A percentile compares a stretch with the other conserved stretches of the same genome.
Conservation (phyloP, 2,797 vertebrate species). For the Ataeniobius toweri region DNA sequence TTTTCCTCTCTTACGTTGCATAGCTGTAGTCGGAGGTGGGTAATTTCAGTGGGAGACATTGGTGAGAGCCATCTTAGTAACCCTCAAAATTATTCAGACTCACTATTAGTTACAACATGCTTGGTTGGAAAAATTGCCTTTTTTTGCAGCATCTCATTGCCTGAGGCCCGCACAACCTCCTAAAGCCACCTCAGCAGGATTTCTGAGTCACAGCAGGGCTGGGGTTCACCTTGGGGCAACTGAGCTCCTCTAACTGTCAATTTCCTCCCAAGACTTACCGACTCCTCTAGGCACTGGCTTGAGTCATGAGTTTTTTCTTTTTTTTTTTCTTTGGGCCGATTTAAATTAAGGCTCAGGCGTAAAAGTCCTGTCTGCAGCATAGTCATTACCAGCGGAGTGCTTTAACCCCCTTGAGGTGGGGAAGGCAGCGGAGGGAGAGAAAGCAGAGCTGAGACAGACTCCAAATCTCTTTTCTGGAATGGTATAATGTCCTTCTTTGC, state of each 20-base stretch:
- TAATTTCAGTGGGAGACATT: neutral
- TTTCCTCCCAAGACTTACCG: slow-evolving; percentile 63
- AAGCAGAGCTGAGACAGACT: slow-evolving; percentile 50
- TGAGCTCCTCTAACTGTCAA: slow-evolving; percentile 69
- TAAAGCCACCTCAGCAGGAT: slow-evolving; percentile 77
- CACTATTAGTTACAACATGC: slow-evolving; percentile 19
- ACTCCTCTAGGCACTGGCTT: slow-evolving; percentile 58
- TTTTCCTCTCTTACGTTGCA: slow-evolving; percentile 26
- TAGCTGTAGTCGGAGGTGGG: neutral
- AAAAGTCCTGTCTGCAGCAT: slow-evolving; percentile 74
- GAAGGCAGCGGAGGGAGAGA: slow-evolving; percentile 44
- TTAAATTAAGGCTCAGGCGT: slow-evolving; percentile 61
- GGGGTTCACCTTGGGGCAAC: slow-evolving; percentile 68
- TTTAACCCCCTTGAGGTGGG: slow-evolving; percentile 55
- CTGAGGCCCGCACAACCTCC: slow-evolving; percentile 67
- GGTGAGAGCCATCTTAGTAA: neutral
- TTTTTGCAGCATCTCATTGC: slow-evolving; percentile 53
- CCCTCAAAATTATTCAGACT: slow-evolving; percentile 1
- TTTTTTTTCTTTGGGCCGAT: slow-evolving; percentile 47
- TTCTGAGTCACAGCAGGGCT: slow-evolving; percentile 65
- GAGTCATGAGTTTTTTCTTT: slow-evolving; percentile 53
- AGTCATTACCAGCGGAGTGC: slow-evolving; percentile 74
- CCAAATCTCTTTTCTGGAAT: slow-evolving; percentile 67
- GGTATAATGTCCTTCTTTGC: slow-evolving; percentile 47
- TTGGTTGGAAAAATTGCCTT: slow-evolving; percentile 32